Conservation (phyloP, 2,113 vertebrate species). For the Prunella himalayana region DNA sequence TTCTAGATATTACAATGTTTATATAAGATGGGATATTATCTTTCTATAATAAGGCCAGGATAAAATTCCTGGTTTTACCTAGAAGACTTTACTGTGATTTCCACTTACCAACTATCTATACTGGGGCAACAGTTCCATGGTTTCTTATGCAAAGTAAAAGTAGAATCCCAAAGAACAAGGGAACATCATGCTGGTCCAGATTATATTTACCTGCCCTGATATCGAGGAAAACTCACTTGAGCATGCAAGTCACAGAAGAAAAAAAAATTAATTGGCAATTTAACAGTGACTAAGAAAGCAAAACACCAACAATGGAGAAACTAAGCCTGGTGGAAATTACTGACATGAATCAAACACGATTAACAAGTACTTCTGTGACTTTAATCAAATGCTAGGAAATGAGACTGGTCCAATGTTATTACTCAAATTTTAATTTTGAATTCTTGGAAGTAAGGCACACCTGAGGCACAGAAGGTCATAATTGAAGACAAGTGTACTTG, state of each 20-base stretch:
- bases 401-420: neutral
- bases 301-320: neutral
- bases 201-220: neutral
- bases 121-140: accelerated
- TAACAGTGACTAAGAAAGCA: neutral
- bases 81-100: neutral
- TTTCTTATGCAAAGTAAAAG: neutral
- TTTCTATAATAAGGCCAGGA: neutral
- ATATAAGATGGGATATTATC: neutral
- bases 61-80: neutral
- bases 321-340: neutral
- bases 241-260: neutral
- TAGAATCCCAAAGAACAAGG: neutral
- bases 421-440: neutral
- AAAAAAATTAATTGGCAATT: neutral
- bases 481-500: neutral
- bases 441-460: neutral
- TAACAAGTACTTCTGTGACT: neutral
- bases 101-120: neutral
- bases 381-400: neutral
- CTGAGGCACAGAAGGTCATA: neutral
- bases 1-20: neutral
- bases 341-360: neutral
- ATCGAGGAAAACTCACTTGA: neutral
- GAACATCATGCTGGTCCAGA: neutral